Evolutionary conservation across 1,140 invertebrate genomes (phyloP).

Genomic region (Laupala kohalensis): DNA sequence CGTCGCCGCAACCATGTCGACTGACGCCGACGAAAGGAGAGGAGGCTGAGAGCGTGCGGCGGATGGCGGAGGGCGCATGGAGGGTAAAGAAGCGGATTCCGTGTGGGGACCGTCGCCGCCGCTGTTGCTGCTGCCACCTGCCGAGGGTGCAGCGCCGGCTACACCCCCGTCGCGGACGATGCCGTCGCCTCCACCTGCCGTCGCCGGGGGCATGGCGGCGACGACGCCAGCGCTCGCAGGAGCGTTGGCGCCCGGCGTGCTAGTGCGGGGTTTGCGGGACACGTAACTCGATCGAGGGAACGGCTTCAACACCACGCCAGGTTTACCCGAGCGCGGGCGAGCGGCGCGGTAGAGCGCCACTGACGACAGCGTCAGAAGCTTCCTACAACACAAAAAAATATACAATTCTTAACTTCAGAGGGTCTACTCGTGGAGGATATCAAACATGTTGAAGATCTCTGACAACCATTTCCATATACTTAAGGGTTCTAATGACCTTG

Average conservation of each 20-base stretch:
- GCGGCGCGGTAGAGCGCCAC: conserved; percentile 9
- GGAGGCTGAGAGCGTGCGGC: no score
- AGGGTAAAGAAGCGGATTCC: background rate
- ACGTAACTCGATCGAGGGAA: conserved; percentile 5
- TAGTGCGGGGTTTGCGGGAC: background rate
- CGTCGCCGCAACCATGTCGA: no score
- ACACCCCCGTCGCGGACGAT: no score
- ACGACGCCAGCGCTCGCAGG: background rate
- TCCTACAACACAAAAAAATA: background rate
- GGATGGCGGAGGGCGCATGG: background rate
- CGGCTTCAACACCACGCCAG: conserved; percentile 1
- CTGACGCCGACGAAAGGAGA: background rate
- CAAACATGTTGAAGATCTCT: background rate
- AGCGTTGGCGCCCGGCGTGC: background rate
- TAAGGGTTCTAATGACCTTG: no score
- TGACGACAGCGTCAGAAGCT: conserved; percentile 5
- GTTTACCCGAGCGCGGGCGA: conserved; percentile 6
- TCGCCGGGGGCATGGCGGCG: background rate
- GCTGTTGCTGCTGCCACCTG: no score
- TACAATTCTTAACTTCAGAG: no score
- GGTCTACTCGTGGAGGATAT: background rate
- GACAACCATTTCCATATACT: background rate
- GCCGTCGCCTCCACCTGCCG: background rate
- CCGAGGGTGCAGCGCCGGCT: no score
- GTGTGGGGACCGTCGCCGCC: background rate